phyloP scores from a whole-genome alignment of 2,797 vertebrate genomes.

The Rhabdomys pumilio region DNA sequence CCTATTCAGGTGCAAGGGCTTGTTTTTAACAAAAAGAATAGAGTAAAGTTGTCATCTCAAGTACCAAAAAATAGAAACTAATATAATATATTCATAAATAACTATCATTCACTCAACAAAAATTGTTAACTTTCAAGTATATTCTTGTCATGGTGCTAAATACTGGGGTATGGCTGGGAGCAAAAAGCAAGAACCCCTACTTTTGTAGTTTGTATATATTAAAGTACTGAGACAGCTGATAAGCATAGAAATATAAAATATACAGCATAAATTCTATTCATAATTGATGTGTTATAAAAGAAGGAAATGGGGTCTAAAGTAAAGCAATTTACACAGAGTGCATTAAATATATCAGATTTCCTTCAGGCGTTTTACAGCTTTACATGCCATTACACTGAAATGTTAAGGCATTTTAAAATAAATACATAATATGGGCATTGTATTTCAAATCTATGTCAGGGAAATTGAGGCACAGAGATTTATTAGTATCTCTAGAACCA shows the following conservation, averaged over 20 bases:
- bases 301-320: background rate
- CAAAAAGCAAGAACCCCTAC: background rate
- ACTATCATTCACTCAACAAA: background rate
- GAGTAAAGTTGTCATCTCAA: background rate
- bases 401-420: conserved; percentile 27
- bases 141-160: background rate
- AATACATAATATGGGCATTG: background rate
- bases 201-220: background rate
- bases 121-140: background rate
- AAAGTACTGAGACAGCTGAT: background rate
- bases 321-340: background rate
- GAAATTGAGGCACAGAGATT: background rate
- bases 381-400: background rate
- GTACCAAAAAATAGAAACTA: conserved; percentile 11
- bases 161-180: background rate
- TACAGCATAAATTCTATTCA: background rate
- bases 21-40: conserved; percentile 13
- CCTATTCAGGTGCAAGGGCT: conserved; percentile 1
- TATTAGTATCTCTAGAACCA: background rate
- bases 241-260: conserved; percentile 36
- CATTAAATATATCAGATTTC: conserved; percentile 1
- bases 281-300: background rate
- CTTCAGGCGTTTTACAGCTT: background rate
- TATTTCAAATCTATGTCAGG: background rate
- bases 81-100: background rate